Evolutionary conservation across 2,113 vertebrate species (phyloP).

Genomic region (Talpa occidentalis): DNA sequence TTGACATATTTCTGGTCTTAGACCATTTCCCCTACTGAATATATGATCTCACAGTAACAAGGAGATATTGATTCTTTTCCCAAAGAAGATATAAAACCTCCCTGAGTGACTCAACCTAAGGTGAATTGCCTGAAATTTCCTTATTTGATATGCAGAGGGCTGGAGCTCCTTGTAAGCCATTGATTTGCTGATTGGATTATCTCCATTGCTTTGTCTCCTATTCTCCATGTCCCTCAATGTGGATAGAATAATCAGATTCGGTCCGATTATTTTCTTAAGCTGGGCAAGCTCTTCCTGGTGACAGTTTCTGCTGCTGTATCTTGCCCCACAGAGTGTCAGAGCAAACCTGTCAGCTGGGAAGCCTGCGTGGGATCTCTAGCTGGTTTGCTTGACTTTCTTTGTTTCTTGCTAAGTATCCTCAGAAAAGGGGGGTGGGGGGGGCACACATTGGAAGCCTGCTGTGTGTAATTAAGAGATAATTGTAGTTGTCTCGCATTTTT

Average conservation of each 20-base stretch:
- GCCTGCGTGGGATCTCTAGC: constrained; percentile 39
- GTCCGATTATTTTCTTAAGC: neutral
- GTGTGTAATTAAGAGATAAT: constrained; percentile 75
- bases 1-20: constrained; percentile 68
- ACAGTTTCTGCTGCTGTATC: neutral
- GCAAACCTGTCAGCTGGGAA: constrained; percentile 49
- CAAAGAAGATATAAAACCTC: constrained; percentile 43
- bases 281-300: constrained; percentile 21
- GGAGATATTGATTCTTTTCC: constrained; percentile 59
- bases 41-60: constrained; percentile 49
- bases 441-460: constrained; percentile 55
- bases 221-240: neutral
- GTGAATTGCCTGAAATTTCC: constrained; percentile 23
- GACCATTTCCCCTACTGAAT: constrained; percentile 59
- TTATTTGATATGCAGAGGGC: neutral
- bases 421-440: no score
- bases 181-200: neutral
- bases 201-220: neutral
- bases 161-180: neutral
- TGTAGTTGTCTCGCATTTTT: constrained; percentile 51
- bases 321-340: constrained; percentile 29
- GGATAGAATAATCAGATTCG: neutral
- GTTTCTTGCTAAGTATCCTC: constrained; percentile 69
- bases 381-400: constrained; percentile 54
- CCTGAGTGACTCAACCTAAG: neutral